Conservation (phyloP, 2,888 invertebrate genomes). For the Oegoconia quadripuncta region DNA sequence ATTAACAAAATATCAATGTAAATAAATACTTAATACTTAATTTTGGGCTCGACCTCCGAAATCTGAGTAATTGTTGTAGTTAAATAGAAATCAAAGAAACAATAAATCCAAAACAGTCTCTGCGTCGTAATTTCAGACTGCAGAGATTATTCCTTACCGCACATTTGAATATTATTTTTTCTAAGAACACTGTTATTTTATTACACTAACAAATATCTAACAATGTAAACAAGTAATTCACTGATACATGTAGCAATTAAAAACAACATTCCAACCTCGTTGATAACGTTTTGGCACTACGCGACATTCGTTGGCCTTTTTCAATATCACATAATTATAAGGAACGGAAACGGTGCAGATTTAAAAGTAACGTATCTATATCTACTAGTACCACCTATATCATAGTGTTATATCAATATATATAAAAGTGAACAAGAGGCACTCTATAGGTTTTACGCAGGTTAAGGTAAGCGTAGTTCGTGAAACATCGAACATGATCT, state of each 20-base stretch:
- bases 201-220: no score
- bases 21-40: no score
- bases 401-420: constrained; percentile 73
- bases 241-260: neutral
- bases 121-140: no score
- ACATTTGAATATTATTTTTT: no score
- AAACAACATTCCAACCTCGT: constrained; percentile 6
- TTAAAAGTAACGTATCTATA: constrained; percentile 22
- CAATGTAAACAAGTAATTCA: no score
- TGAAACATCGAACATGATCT: constrained; percentile 65
- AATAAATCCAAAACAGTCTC: no score
- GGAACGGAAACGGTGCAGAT: constrained; percentile 50
- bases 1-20: no score
- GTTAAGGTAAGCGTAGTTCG: constrained; percentile 74
- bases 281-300: constrained; percentile 61
- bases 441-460: constrained; percentile 79
- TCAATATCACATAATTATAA: constrained; percentile 38
- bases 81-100: no score
- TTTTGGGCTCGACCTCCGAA: no score
- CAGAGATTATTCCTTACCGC: no score
- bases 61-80: no score
- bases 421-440: constrained; percentile 80
- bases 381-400: constrained; percentile 54
- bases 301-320: constrained; percentile 51
- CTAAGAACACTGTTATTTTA: no score